A percentile compares a stretch with the other conserved stretches of the same genome.
Conservation (phyloP, 2,888 invertebrate genomes). For the Lapara coniferarum region DNA sequence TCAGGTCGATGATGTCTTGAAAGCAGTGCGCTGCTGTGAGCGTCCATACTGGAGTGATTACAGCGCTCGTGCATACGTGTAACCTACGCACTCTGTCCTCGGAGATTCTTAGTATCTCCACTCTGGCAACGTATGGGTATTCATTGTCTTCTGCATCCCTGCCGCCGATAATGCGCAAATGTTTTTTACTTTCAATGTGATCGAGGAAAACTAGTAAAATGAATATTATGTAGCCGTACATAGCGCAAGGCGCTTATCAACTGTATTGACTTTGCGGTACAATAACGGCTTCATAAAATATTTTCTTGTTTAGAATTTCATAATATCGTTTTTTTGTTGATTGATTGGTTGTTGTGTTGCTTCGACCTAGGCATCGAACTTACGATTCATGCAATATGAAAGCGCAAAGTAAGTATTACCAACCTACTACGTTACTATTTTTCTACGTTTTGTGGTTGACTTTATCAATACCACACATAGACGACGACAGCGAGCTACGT, state of each 20-base stretch:
- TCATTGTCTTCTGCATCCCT: conserved; percentile 22
- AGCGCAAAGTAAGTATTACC: no score
- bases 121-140: conserved; percentile 25
- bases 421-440: no score
- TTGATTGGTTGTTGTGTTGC: no score
- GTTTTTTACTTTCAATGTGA: neutral
- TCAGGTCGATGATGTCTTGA: neutral
- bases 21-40: conserved; percentile 29
- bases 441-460: no score
- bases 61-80: conserved; percentile 20
- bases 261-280: neutral
- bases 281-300: neutral
- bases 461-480: no score
- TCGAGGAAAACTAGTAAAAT: neutral
- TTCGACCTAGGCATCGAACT: no score
- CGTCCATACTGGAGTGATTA: conserved; percentile 22
- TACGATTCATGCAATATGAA: no score
- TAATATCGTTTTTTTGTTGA: no score
- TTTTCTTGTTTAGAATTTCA: neutral
- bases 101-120: conserved; percentile 14
- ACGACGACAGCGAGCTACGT: no score
- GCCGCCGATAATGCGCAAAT: conserved; percentile 26
- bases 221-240: neutral
- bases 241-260: neutral
- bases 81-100: neutral